Evolutionary conservation across 1,140 invertebrate species (phyloP).

Genomic region (Saccostrea cuccullata): DNA sequence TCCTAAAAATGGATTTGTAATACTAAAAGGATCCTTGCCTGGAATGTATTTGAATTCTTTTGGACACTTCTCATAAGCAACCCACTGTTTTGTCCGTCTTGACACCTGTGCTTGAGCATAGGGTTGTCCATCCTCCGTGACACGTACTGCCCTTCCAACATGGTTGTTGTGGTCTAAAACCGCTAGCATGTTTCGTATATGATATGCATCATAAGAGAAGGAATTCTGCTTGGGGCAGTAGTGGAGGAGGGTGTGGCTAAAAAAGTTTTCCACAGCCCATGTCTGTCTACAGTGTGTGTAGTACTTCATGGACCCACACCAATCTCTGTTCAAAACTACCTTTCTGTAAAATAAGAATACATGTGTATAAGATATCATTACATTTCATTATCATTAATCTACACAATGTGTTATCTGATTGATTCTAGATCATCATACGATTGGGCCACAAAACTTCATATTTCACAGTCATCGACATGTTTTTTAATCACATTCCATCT

Average conservation of each 20-base stretch:
- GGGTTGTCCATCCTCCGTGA: neutral
- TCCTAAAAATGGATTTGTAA: too few relatives aligned
- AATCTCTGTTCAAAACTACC: conserved; percentile 5
- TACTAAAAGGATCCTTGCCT: neutral
- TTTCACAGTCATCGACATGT: too few relatives aligned
- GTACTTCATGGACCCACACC: neutral
- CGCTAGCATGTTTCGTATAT: neutral
- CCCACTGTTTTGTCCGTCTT: conserved; percentile 16
- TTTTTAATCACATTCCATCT: too few relatives aligned
- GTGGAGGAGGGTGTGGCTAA: neutral
- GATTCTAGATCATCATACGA: too few relatives aligned
- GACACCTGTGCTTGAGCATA: neutral
- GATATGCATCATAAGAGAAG: neutral
- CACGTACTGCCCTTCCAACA: neutral
- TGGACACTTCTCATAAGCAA: neutral
- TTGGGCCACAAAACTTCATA: too few relatives aligned
- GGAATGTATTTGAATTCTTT: conserved; percentile 5
- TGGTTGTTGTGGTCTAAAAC: conserved; percentile 8
- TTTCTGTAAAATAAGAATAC: neutral
- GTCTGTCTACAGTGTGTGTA: neutral
- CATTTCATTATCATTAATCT: too few relatives aligned
- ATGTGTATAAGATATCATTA: too few relatives aligned
- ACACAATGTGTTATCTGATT: too few relatives aligned
- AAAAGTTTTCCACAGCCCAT: conserved; percentile 28
- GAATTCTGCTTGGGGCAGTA: conserved; percentile 18